phyloP scores from a whole-genome alignment of 2,888 invertebrate genomes.

The Pediacus dermestoides region DNA sequence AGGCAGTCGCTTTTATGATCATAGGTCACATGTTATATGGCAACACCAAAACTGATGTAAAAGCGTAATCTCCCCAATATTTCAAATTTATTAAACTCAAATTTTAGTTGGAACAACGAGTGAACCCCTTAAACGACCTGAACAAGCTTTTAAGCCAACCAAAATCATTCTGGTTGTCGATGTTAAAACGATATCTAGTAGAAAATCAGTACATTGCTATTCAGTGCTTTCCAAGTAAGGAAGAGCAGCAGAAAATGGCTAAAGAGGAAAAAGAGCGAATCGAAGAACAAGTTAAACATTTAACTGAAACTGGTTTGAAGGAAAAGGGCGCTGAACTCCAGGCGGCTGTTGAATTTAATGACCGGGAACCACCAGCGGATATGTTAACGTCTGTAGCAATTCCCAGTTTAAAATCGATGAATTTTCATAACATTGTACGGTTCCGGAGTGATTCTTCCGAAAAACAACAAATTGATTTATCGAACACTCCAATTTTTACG shows the following conservation, averaged over 20 bases:
- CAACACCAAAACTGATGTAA: constrained; percentile 67
- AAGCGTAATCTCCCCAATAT: constrained; percentile 39
- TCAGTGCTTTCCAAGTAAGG: constrained; percentile 62
- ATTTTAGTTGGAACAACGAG: constrained; percentile 61
- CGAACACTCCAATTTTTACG: constrained; percentile 67
- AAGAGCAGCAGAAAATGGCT: constrained; percentile 63
- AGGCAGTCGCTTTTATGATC: constrained; percentile 69
- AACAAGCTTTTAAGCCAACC: constrained; percentile 60
- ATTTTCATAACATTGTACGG: constrained; percentile 58
- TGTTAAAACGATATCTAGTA: constrained; percentile 66
- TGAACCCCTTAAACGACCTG: constrained; percentile 65
- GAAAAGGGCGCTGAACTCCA: constrained; percentile 59
- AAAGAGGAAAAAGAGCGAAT: constrained; percentile 70
- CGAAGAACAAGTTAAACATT: constrained; percentile 58
- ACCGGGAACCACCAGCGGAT: constrained; percentile 68
- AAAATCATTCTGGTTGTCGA: constrained; percentile 66
- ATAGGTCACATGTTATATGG: constrained; percentile 85
- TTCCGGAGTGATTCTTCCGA: constrained; percentile 49
- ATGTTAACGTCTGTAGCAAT: constrained; percentile 72
- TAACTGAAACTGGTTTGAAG: constrained; percentile 69
- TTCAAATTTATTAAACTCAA: neutral
- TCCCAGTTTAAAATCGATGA: constrained; percentile 69
- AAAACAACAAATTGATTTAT: constrained; percentile 54
- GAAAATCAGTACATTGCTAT: constrained; percentile 62
- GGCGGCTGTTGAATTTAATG: constrained; percentile 71